These are phyloP conservation scores for Lagenorhynchus albirostris DNA, from an alignment of 2,113 vertebrate genomes.

Conservation along the genomic window DNA sequence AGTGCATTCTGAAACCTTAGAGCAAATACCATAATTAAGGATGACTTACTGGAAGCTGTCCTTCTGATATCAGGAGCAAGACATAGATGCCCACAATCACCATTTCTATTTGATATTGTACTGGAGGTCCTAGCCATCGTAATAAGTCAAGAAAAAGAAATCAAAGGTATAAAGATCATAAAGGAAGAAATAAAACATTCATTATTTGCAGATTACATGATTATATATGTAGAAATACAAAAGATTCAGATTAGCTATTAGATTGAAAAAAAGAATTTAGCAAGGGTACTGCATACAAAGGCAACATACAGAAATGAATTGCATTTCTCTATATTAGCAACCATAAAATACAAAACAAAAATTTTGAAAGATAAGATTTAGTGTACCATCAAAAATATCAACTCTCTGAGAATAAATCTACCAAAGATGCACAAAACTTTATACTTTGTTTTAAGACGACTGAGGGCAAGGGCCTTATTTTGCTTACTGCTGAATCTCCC, in stretches of 20 bases:
- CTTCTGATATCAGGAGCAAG: background rate
- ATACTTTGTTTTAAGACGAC: background rate
- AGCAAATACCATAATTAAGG: background rate
- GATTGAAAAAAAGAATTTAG: background rate
- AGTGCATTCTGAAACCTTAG: background rate
- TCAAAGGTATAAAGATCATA: background rate
- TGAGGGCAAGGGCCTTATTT: background rate
- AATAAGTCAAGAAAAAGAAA: slow-evolving; percentile 17
- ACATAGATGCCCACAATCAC: background rate
- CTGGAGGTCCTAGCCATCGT: background rate
- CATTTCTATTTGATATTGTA: background rate
- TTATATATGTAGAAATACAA: background rate
- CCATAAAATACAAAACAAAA: background rate
- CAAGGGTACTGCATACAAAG: background rate
- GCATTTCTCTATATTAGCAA: background rate
- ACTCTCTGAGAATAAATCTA: background rate
- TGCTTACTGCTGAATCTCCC: background rate
- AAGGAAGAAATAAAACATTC: background rate
- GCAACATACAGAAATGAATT: background rate
- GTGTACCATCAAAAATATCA: background rate
- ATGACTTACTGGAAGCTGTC: background rate
- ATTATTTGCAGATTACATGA: background rate
- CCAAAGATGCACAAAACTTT: background rate
- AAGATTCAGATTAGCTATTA: background rate
- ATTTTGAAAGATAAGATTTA: background rate